Evolutionary conservation across 2,888 invertebrate genomes (phyloP).

Genomic region (Bugula neritina): DNA sequence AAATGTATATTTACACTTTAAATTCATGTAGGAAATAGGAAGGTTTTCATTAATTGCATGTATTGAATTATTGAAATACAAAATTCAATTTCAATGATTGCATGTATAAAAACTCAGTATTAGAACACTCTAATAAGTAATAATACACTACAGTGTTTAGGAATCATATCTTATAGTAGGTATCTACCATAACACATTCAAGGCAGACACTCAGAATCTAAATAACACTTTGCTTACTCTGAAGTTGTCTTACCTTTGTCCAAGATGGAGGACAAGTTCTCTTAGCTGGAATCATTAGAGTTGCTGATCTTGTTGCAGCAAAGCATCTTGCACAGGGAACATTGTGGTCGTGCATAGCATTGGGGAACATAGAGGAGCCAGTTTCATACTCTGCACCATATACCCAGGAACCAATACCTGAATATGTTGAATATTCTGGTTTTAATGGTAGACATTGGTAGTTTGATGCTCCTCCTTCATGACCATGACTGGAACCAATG

Average conservation of each 20-base stretch:
- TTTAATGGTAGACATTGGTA: conserved; percentile 29
- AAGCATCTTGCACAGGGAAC: conserved; percentile 32
- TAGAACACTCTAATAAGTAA: no score
- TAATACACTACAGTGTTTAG: no score
- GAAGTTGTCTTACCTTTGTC: conserved; percentile 26
- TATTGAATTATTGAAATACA: no score
- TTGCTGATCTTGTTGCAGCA: conserved; percentile 24
- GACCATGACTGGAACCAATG: conserved; percentile 16
- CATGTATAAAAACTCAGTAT: no score
- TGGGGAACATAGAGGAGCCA: not conserved
- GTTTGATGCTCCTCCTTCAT: conserved; percentile 28
- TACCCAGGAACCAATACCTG: conserved; percentile 26
- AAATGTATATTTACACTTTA: no score
- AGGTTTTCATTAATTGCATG: no score
- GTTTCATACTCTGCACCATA: conserved; percentile 31
- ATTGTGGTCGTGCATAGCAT: conserved; percentile 29
- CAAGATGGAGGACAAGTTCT: conserved; percentile 30
- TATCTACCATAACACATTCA: no score
- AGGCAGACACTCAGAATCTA: no score
- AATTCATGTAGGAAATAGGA: no score
- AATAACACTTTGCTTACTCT: no score
- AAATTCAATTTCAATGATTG: no score
- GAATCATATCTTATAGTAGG: no score
- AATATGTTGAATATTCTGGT: conserved; percentile 27
- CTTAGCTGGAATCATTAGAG: conserved; percentile 31